These are phyloP conservation scores for Brachyptera risi DNA, from an alignment of 2,888 invertebrate genomes.

Conservation along the genomic window DNA sequence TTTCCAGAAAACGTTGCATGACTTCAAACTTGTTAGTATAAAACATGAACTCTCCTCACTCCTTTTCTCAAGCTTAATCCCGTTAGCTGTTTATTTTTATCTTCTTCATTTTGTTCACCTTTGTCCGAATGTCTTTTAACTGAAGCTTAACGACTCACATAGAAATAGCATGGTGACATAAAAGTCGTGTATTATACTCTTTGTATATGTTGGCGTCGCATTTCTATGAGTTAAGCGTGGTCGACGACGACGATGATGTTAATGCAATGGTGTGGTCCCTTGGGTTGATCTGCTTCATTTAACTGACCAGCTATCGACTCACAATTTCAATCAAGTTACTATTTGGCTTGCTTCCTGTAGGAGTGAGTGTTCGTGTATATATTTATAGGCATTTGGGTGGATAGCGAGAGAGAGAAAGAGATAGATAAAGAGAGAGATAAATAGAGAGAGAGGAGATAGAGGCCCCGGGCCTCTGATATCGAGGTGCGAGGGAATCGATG, in stretches of 20 bases:
- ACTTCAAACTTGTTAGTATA: too few species aligned
- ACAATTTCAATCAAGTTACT: not conserved
- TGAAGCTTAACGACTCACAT: not conserved
- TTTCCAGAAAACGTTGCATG: too few species aligned
- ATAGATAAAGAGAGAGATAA: too few species aligned
- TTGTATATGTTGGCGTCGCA: too few species aligned
- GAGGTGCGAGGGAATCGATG: conserved; percentile 30
- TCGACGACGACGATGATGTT: too few species aligned
- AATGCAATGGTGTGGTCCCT: too few species aligned
- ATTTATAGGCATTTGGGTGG: not conserved
- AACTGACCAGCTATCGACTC: too few species aligned
- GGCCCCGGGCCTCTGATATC: conserved; percentile 11
- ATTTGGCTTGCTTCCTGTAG: not conserved
- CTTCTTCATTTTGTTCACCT: conserved; percentile 7
- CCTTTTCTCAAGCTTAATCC: conserved; percentile 20
- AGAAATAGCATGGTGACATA: too few species aligned
- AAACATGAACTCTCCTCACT: conserved; percentile 6
- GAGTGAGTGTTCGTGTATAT: too few species aligned
- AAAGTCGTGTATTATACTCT: too few species aligned
- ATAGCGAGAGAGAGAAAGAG: not conserved
- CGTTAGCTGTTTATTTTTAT: conserved; percentile 13
- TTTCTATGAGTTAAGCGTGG: too few species aligned
- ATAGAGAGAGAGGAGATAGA: not conserved
- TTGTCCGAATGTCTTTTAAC: conserved; percentile 8
- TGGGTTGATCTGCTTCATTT: too few species aligned